A percentile compares a stretch with the other conserved stretches of the same genome.
Evolutionary conservation across 2,888 invertebrate species (phyloP).

Genomic region (Auanema sp.): DNA sequence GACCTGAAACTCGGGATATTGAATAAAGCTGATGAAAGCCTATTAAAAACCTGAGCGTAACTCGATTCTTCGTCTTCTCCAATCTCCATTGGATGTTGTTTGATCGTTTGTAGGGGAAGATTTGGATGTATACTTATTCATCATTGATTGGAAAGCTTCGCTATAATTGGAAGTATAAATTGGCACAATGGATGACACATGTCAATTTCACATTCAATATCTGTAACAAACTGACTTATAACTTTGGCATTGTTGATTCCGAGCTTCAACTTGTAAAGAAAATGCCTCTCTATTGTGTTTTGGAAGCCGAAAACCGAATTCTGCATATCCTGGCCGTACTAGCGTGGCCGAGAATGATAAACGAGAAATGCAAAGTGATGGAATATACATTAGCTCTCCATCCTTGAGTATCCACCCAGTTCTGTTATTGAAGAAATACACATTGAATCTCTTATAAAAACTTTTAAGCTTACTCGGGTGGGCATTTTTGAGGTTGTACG

Average conservation of each 20-base stretch:
- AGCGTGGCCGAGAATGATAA: constrained; percentile 69
- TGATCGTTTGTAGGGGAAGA: constrained; percentile 19
- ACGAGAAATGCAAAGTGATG: constrained; percentile 68
- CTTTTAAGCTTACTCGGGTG: constrained; percentile 10
- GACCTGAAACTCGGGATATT: constrained; percentile 56
- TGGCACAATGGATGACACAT: background rate
- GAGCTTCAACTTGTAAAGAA: constrained; percentile 50
- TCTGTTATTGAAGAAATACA: constrained; percentile 49
- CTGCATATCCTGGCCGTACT: constrained; percentile 69
- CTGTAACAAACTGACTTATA: constrained; percentile 23
- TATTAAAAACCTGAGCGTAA: constrained; percentile 61
- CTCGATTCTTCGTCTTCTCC: constrained; percentile 47
- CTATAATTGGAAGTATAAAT: constrained; percentile 11
- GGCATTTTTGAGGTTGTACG: constrained; percentile 5
- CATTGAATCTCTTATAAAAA: background rate
- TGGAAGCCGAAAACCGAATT: constrained; percentile 66
- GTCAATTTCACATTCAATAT: background rate
- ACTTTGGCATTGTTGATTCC: constrained; percentile 63
- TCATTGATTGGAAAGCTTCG: constrained; percentile 28
- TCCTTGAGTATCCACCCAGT: constrained; percentile 68
- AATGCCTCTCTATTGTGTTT: constrained; percentile 34
- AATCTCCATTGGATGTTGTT: constrained; percentile 41
- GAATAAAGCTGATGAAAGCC: background rate
- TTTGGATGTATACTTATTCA: constrained; percentile 19
- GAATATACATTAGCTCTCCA: constrained; percentile 68